These are phyloP conservation scores for Euleptes europaea DNA, from an alignment of 2,113 vertebrate genomes.

Conservation along the genomic window DNA sequence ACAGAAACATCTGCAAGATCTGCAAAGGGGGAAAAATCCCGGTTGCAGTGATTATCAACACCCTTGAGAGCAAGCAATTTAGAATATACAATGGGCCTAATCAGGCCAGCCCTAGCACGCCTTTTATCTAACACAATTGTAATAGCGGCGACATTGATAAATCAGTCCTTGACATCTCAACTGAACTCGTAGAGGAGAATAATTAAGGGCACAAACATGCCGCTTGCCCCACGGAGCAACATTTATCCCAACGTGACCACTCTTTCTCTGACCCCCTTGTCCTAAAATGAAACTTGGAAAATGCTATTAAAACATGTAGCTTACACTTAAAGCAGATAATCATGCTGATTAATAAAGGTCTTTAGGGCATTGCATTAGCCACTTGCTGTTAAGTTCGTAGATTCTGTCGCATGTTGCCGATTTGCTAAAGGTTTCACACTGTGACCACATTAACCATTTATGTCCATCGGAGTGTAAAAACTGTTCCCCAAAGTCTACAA, in stretches of 20 bases:
- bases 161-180: constrained; percentile 12
- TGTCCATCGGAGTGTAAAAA: neutral
- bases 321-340: neutral
- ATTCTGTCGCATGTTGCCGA: neutral
- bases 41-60: neutral
- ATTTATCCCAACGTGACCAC: neutral
- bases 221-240: neutral
- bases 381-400: neutral
- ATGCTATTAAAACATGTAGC: neutral
- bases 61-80: constrained; percentile 13
- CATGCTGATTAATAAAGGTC: neutral
- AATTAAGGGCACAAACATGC: neutral
- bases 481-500: neutral
- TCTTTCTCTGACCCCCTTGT: neutral
- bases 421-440: neutral
- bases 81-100: constrained; percentile 20
- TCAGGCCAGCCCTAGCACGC: constrained; percentile 3
- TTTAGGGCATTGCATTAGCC: neutral
- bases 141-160: neutral
- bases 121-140: neutral
- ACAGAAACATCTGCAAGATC: neutral
- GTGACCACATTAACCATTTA: neutral
- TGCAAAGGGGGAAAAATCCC: neutral
- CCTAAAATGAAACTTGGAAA: neutral
- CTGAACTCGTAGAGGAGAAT: neutral